These are phyloP conservation scores for Drosophila sp. DNA, from an alignment of 1,140 invertebrate species.

Conservation along the genomic window DNA sequence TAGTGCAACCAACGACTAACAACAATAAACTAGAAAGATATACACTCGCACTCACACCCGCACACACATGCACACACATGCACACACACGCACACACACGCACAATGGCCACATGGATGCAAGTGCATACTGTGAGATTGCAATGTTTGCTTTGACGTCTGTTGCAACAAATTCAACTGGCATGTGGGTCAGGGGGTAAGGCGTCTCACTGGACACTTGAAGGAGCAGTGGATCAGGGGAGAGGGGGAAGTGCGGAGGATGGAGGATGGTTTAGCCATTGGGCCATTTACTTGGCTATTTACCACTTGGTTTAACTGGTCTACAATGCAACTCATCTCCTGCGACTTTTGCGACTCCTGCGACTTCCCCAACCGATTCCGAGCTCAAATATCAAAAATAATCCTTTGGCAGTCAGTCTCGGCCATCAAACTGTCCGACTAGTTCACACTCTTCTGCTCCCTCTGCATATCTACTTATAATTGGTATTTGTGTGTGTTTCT, in stretches of 20 bases:
- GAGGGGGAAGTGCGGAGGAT: not conserved
- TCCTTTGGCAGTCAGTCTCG: not conserved
- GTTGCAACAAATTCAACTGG: constrained; percentile 40
- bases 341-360: not conserved
- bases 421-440: not conserved
- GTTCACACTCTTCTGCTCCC: not conserved
- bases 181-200: constrained; percentile 14
- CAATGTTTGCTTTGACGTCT: constrained; percentile 50
- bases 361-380: not conserved
- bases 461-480: not conserved
- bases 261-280: constrained; percentile 22
- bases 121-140: constrained; percentile 19
- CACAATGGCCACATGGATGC: constrained; percentile 7
- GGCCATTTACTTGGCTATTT: constrained; percentile 55
- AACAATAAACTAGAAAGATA: constrained; percentile 42
- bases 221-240: not conserved
- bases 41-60: constrained; percentile 22
- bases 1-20: constrained; percentile 33
- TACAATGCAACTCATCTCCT: constrained; percentile 13
- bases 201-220: not conserved
- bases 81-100: not conserved
- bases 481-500: not conserved
- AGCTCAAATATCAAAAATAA: constrained; percentile 17
- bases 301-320: constrained; percentile 40
- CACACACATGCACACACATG: constrained; percentile 3